Conservation (phyloP, 2,113 vertebrate species). For the Aphyosemion australe region DNA sequence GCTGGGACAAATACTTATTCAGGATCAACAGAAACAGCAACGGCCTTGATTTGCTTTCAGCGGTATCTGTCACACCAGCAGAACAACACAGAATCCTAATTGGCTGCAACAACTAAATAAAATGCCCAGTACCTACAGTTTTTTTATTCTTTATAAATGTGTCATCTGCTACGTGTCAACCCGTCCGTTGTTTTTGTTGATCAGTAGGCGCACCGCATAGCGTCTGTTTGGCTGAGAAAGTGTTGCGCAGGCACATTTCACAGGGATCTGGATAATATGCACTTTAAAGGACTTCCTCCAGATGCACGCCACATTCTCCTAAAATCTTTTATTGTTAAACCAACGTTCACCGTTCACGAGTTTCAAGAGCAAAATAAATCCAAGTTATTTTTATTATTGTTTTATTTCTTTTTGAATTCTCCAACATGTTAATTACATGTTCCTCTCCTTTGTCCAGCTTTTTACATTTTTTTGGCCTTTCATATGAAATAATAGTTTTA, state of each 20-base stretch:
- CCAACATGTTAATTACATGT: too few relatives aligned
- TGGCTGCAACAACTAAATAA: conserved; percentile 18
- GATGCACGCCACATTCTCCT: conserved; percentile 24
- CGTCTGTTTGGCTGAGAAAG: conserved; percentile 10
- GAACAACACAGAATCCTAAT: conserved; percentile 22
- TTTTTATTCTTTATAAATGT: conserved; percentile 1
- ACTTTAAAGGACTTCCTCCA: conserved; percentile 34
- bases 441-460: too few relatives aligned
- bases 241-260: conserved; percentile 41
- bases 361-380: conserved; percentile 7
- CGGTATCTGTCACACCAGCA: conserved; percentile 26
- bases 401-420: too few relatives aligned
- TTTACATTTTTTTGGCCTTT: too few relatives aligned
- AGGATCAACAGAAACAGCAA: conserved; percentile 16
- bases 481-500: too few relatives aligned
- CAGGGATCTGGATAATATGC: conserved; percentile 36
- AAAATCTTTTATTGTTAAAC: not conserved
- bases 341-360: too few relatives aligned
- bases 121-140: not conserved
- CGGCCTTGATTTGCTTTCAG: conserved; percentile 46
- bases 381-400: too few relatives aligned
- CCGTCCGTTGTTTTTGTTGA: conserved; percentile 30
- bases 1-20: conserved; percentile 26
- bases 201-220: not conserved
- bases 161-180: conserved; percentile 18